Conservation (phyloP, 30 jellyfish, hydroid and myxozoan genomes). For the Euphysa ruthae region DNA sequence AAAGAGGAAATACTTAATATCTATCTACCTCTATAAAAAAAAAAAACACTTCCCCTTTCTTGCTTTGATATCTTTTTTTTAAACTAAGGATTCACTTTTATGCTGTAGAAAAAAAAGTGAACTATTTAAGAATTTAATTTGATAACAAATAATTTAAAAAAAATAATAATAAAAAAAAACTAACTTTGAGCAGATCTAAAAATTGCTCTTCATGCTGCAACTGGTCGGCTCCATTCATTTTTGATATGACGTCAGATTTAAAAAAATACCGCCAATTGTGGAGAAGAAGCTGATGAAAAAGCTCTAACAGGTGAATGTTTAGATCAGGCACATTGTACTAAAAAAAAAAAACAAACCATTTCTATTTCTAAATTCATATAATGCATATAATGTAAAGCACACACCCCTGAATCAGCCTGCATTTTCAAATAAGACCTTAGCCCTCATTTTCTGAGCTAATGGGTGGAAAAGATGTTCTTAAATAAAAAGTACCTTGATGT, state of each 20-base stretch:
- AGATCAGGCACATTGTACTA: constrained; percentile 71
- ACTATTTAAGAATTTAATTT: neutral
- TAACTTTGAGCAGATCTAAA: constrained; percentile 66
- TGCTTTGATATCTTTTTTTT: too few species aligned
- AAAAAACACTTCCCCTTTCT: too few species aligned
- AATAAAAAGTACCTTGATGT: too few species aligned
- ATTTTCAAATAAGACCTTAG: too few species aligned
- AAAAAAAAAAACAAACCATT: neutral
- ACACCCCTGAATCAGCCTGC: too few species aligned
- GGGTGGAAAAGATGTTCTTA: too few species aligned
- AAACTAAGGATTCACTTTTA: too few species aligned
- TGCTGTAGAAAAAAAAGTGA: neutral
- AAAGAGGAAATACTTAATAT: too few species aligned
- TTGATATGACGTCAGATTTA: constrained; percentile 65
- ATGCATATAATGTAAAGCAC: too few species aligned
- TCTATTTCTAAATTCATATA: too few species aligned
- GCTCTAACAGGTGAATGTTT: constrained; percentile 53
- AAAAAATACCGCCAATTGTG: constrained; percentile 96
- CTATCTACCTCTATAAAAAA: too few species aligned
- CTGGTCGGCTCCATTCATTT: constrained; percentile 75
- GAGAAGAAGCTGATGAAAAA: constrained; percentile 70
- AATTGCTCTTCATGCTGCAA: constrained; percentile 76
- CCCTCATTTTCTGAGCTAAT: too few species aligned
- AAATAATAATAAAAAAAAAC: neutral
- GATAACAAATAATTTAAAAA: neutral